Conservation (phyloP, 2,888 invertebrate genomes). For the Isoperla grammatica region DNA sequence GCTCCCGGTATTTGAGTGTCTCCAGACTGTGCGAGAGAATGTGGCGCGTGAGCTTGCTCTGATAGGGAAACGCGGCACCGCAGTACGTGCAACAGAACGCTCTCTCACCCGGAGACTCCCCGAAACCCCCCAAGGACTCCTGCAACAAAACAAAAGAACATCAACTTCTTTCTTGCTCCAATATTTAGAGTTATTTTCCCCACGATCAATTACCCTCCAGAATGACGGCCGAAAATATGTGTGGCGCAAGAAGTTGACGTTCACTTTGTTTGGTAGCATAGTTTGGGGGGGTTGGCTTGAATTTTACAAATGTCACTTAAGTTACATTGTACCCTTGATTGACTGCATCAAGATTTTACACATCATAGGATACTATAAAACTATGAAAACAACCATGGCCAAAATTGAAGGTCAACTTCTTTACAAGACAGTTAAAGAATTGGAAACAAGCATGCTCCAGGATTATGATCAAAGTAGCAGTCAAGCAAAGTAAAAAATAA, state of each 20-base stretch:
- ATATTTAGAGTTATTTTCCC: slow-evolving; percentile 23
- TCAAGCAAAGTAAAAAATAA: slow-evolving; percentile 22
- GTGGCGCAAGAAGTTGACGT: slow-evolving; percentile 76
- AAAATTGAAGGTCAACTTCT: slow-evolving; percentile 95
- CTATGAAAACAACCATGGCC: slow-evolving; percentile 66
- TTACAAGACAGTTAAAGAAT: slow-evolving; percentile 49
- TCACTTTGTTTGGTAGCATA: slow-evolving; percentile 67
- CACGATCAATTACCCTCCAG: slow-evolving; percentile 13
- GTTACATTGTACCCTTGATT: slow-evolving; percentile 2
- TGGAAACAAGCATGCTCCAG: slow-evolving; percentile 1
- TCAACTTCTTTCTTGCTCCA: slow-evolving; percentile 75
- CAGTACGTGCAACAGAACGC: slow-evolving; percentile 84
- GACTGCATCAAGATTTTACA: slow-evolving; percentile 20
- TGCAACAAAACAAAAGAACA: slow-evolving; percentile 88
- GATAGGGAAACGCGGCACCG: slow-evolving; percentile 81
- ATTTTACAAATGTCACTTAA: slow-evolving; percentile 5
- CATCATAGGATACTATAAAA: slow-evolving; percentile 22
- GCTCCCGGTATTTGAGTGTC: slow-evolving; percentile 80
- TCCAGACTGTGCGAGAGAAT: slow-evolving; percentile 84
- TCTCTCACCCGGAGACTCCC: slow-evolving; percentile 46
- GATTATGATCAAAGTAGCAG: slow-evolving; percentile 28
- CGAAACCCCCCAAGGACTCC: slow-evolving; percentile 76
- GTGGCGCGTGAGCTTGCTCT: slow-evolving; percentile 86
- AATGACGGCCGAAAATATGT: slow-evolving; percentile 26
- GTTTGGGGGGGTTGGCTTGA: slow-evolving; percentile 30